Evolutionary conservation across 2,888 invertebrate species (phyloP).

Genomic region (Eupithecia pulchellata): DNA sequence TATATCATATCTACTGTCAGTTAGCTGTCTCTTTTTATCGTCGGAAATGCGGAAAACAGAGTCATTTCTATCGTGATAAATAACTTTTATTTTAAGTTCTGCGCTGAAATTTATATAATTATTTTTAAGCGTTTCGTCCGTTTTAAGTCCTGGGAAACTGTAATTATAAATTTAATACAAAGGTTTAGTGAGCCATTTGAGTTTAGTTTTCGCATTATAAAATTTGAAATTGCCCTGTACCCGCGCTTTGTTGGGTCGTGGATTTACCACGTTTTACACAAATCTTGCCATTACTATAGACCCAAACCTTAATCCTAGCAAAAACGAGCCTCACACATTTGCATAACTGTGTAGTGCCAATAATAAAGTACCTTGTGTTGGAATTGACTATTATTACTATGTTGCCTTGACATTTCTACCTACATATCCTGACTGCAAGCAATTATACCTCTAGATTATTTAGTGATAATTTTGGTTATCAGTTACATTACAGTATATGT

Average conservation of each 20-base stretch:
- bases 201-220: constrained; percentile 49
- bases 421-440: background rate
- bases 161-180: constrained; percentile 50
- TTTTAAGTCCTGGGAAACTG: constrained; percentile 28
- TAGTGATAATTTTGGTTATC: no score
- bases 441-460: no score
- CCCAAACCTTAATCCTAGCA: constrained; percentile 62
- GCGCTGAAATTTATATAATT: constrained; percentile 17
- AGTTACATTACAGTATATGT: no score
- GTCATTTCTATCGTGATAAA: constrained; percentile 24
- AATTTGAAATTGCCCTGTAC: constrained; percentile 47
- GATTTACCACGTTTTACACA: constrained; percentile 62
- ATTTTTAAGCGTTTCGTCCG: constrained; percentile 20
- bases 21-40: constrained; percentile 62
- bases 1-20: constrained; percentile 75
- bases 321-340: constrained; percentile 61
- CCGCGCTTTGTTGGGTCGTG: constrained; percentile 49
- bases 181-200: constrained; percentile 45
- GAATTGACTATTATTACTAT: constrained; percentile 5
- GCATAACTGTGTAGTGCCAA: constrained; percentile 57
- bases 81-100: constrained; percentile 22
- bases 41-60: constrained; percentile 36
- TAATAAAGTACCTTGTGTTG: constrained; percentile 27
- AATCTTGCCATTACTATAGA: constrained; percentile 65
- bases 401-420: background rate